Evolutionary conservation across 2,113 vertebrate species (phyloP), one percentile per base, ranked within the genome.

Genomic region (Orcinus orca): DNA sequence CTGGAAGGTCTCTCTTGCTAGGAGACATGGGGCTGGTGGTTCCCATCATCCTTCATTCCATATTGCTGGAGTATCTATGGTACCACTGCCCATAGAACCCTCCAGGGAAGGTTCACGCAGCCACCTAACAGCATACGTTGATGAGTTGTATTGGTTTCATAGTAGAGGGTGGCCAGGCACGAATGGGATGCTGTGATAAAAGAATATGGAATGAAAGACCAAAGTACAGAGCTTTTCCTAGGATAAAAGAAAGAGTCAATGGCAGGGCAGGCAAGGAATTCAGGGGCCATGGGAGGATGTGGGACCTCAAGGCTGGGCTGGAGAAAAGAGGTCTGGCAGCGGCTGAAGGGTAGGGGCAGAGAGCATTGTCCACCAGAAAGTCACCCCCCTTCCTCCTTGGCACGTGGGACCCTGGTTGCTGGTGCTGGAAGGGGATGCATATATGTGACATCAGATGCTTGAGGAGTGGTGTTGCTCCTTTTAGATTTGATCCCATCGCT

Each of bases 301-400:
- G 4, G 44, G 11, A 10, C 58, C 47, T 44, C 14, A 63, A 44
- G 26, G 20, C 6, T 29, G 13, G 76, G 11, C 23, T 36, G 68
- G 71, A 68, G n/a, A n/a, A 70, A 50, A 63, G 20, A 85, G 33
- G 23, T 44, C 6, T 25, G 67, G 25, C 3, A 8, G 26, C 0
- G 10, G 9, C 26, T 55, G 33, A 26, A 50, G 18, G 13, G 55
- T 33, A 7, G 12, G 20, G 53, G 3, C 31, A 29, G 67, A 53
- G 20, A 86, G 12, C 5, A 5, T 14, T 0, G 8, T 2, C n/a
- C 8, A 9, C 12, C 2, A 21, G 41, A 29, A n/a, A 8, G 21
- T 20, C 9, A 14, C 15, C 11, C 20, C 1, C 2, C 20, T 15
- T 76, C 4, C 23, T 71, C 25, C 21, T 14, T 2, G 5, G 26